phyloP scores from a whole-genome alignment of 1,140 invertebrate species.

The Pogonus chalceus region DNA sequence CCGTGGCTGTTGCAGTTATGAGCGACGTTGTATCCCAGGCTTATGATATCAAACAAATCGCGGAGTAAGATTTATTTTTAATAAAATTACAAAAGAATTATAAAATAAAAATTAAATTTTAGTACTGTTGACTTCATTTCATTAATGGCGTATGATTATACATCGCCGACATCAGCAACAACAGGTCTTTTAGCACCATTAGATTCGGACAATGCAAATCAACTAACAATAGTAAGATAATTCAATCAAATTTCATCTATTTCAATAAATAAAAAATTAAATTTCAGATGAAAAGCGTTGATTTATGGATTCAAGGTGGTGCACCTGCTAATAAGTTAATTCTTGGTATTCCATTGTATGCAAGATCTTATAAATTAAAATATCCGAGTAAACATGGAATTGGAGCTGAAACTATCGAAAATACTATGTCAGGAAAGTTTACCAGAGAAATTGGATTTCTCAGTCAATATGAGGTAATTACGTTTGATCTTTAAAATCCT shows the following conservation, averaged over 20 bases:
- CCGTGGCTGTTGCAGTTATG: slow-evolving; percentile 42
- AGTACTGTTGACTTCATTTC: slow-evolving; percentile 44
- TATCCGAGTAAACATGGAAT: slow-evolving; percentile 32
- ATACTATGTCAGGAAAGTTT: slow-evolving; percentile 42
- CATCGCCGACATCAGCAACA: slow-evolving; percentile 38
- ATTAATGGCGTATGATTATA: slow-evolving; percentile 35
- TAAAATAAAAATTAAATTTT: slow-evolving; percentile 52
- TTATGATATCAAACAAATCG: slow-evolving; percentile 45
- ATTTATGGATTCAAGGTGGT: slow-evolving; percentile 39
- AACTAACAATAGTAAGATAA: slow-evolving; percentile 26
- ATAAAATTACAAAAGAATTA: slow-evolving; percentile 51
- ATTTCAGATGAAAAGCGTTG: slow-evolving; percentile 29
- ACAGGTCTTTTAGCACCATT: slow-evolving; percentile 43
- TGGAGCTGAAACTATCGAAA: slow-evolving; percentile 35
- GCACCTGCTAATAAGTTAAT: slow-evolving; percentile 47
- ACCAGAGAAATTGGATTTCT: slow-evolving; percentile 46
- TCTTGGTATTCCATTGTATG: slow-evolving; percentile 56
- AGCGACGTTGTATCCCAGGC: slow-evolving; percentile 34
- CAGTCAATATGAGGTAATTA: slow-evolving; percentile 46
- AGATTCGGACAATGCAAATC: slow-evolving; percentile 21
- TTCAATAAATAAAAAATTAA: neutral
- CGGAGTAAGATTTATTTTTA: slow-evolving; percentile 39
- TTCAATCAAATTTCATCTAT: neutral
- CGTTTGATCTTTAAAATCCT: neutral
- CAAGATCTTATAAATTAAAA: slow-evolving; percentile 47